A percentile compares a stretch with the other conserved stretches of the same genome.
Evolutionary conservation across 2,797 vertebrate genomes (phyloP).

Genomic region (Austrolebias charrua): DNA sequence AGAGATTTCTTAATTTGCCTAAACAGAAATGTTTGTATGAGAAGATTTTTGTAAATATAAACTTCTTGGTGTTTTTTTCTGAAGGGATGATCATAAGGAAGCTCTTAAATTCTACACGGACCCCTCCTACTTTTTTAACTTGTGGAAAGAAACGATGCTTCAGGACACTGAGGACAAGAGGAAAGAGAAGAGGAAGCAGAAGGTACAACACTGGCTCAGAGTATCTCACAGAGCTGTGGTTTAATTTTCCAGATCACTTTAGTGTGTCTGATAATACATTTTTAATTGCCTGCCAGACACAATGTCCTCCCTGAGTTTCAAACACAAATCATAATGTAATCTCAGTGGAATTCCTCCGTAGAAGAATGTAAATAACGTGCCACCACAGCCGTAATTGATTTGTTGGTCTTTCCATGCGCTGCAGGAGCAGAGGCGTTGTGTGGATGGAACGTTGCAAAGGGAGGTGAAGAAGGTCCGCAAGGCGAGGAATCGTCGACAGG

Average conservation of each 20-base stretch:
- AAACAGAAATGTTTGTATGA: too few relatives aligned
- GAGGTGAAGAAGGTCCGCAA: conserved; percentile 99
- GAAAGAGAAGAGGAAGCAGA: conserved; percentile 97
- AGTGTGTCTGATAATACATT: not conserved
- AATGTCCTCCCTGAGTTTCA: not conserved
- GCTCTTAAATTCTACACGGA: conserved; percentile 97
- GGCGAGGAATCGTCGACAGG: conserved; percentile 98
- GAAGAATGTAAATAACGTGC: not conserved
- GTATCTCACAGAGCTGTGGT: not conserved
- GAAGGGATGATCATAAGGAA: conserved; percentile 95
- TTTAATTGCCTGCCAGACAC: not conserved
- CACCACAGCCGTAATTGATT: not conserved
- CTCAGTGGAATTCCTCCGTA: not conserved
- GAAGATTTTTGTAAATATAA: not conserved
- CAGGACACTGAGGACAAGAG: conserved; percentile 99
- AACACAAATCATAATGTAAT: not conserved
- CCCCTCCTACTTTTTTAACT: conserved; percentile 97
- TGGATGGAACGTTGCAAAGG: conserved; percentile 95
- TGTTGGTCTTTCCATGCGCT: conserved; percentile 27
- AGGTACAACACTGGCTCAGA: conserved; percentile 76
- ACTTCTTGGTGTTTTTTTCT: conserved; percentile 24
- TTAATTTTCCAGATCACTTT: not conserved
- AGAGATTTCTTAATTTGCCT: too few relatives aligned
- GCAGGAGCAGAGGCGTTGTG: conserved; percentile 92
- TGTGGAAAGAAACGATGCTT: conserved; percentile 99